Conservation (phyloP, 2,113 vertebrate genomes). For the Hassar affinis region DNA sequence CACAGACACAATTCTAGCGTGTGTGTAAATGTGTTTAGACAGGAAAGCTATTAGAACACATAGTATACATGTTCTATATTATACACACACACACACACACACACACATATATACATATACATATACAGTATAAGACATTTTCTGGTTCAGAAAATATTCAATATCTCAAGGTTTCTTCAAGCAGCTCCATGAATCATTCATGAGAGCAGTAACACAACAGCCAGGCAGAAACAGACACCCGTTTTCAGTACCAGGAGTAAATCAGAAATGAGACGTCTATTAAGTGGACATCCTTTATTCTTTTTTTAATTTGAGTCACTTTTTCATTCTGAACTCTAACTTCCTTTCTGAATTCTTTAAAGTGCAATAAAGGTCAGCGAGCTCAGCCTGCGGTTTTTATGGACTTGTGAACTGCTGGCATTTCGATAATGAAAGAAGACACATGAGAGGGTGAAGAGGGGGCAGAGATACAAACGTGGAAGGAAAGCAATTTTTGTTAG, state of each 20-base stretch:
- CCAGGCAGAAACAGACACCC: background rate
- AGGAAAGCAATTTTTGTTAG: conserved; percentile 11
- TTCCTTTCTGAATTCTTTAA: background rate
- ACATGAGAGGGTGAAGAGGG: background rate
- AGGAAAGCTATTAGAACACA: too few species aligned
- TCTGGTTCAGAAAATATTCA: background rate
- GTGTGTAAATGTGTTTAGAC: background rate
- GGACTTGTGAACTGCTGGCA: conserved; percentile 14
- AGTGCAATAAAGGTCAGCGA: background rate
- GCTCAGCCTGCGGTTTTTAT: background rate
- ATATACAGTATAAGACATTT: too few species aligned
- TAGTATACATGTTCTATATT: too few species aligned
- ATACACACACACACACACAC: too few species aligned
- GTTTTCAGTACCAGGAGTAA: background rate
- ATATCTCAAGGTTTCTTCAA: background rate
- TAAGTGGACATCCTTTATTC: background rate
- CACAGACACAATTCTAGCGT: background rate
- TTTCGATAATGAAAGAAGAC: conserved; percentile 4
- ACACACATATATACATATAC: too few species aligned
- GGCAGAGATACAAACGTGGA: background rate
- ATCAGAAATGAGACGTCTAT: background rate
- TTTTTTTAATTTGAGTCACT: background rate
- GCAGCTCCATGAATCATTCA: background rate
- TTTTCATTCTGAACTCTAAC: background rate
- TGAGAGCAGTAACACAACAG: background rate